Percentiles rank a stretch among this genome's conserved stretches.
Conservation (phyloP, 2,888 invertebrate species). For the Pammene fasciana region DNA sequence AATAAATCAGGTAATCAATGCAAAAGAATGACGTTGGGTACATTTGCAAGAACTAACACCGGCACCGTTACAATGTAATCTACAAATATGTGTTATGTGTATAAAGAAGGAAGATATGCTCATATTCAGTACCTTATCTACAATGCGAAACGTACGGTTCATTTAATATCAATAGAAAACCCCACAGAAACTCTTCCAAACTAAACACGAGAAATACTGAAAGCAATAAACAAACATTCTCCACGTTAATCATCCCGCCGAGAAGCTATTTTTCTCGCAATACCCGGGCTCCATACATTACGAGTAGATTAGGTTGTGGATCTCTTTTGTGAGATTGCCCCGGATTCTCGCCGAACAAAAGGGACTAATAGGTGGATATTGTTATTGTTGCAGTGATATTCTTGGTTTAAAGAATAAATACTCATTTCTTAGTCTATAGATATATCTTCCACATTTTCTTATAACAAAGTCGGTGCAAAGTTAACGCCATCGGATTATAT, state of each 20-base stretch:
- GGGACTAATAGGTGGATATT: constrained; percentile 48
- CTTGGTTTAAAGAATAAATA: constrained; percentile 13
- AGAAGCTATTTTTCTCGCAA: constrained; percentile 43
- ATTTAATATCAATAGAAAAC: not conserved
- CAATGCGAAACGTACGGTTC: not conserved
- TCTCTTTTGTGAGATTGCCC: constrained; percentile 62
- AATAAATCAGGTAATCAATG: too few relatives aligned
- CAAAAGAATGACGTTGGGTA: too few relatives aligned
- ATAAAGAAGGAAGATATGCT: too few relatives aligned
- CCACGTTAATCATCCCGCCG: constrained; percentile 35
- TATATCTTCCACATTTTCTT: too few relatives aligned
- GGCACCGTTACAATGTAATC: too few relatives aligned
- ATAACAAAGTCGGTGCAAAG: too few relatives aligned
- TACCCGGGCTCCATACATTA: constrained; percentile 37
- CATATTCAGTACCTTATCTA: too few relatives aligned
- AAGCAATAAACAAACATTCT: constrained; percentile 20
- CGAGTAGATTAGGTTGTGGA: constrained; percentile 61
- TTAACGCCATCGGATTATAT: too few relatives aligned
- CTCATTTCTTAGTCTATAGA: not conserved
- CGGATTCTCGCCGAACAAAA: constrained; percentile 63
- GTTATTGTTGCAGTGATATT: constrained; percentile 41
- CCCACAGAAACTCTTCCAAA: not conserved
- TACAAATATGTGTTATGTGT: too few relatives aligned
- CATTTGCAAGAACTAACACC: too few relatives aligned
- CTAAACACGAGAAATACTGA: constrained; percentile 14